Evolutionary conservation across 2,797 vertebrate species (phyloP), one percentile per base, ranked within the genome.

Genomic region (Pampus argenteus): DNA sequence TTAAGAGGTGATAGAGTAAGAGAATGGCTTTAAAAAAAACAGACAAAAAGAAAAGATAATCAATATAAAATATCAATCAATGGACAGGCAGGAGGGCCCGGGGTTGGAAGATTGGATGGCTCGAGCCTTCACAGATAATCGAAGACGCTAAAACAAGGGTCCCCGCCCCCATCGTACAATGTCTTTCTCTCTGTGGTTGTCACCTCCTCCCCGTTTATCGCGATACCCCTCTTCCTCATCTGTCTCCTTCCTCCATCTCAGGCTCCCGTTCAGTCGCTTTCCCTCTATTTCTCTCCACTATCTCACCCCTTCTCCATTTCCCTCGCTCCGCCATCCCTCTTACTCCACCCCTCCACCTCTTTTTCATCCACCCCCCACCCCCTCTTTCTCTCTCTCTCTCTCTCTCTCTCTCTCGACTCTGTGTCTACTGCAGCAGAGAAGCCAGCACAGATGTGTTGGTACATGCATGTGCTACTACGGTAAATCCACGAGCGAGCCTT

Each of bases 381-480:
- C 61, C 17, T 14, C 38, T 29, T 28, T 51, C 49, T 40, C 51
- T 48, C 57, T 42, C 67, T 44, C 66, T 48, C 29, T 51, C 69
- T 45, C 73, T 64, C 81, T 77, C 81, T 88, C 76, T 82, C 81
- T 87, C 81, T 65, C 51, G 54, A 79, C 70, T 91, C 87, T 88
- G 54, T 81, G 71, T 91, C 87, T 88, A 89, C 90, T 93, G 91
- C 93, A 94, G 93, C 91, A 92, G 87, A 93, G 91, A 93, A 87
- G 88, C 86, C 87, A 89, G 91, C 88, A 89, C 87, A 85, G 87
- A 89, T 85, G 83, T 67, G 66, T 82, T 71, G 75, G 50, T 81
- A 84, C 73, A 85, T 82, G 82, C 74, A 79, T 76, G 83, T 62
- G 61, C 36, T 69, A 67, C 85, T 81, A 89, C 64, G 69, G 75